Conservation (phyloP, 2,888 invertebrate species). For the Baronia brevicornis region DNA sequence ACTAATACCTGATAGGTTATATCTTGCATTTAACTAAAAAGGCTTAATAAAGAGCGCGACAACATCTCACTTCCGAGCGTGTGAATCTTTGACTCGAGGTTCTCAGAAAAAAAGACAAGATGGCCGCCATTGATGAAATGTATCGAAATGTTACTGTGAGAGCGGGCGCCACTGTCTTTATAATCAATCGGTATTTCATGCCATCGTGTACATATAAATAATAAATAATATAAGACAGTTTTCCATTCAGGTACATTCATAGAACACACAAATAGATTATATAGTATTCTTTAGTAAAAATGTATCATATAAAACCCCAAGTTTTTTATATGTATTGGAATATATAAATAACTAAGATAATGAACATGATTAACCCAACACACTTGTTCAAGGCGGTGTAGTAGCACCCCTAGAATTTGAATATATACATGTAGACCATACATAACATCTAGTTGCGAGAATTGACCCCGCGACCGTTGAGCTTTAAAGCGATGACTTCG, state of each 20-base stretch:
- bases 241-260: constrained; percentile 19
- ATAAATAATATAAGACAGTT: constrained; percentile 9
- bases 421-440: too few species aligned
- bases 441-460: too few species aligned
- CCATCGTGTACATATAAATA: constrained; percentile 18
- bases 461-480: too few species aligned
- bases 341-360: too few species aligned
- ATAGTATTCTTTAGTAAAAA: too few species aligned
- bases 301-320: too few species aligned
- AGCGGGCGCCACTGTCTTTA: constrained; percentile 49
- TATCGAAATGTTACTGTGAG: constrained; percentile 52
- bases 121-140: constrained; percentile 50
- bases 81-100: constrained; percentile 42
- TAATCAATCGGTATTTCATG: constrained; percentile 44
- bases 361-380: too few species aligned
- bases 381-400: too few species aligned
- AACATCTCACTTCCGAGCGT: constrained; percentile 51
- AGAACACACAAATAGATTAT: too few species aligned
- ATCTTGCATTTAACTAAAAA: constrained; percentile 31
- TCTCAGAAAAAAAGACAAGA: constrained; percentile 28
- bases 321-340: too few species aligned
- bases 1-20: constrained; percentile 40
- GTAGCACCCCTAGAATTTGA: too few species aligned
- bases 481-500: too few species aligned
- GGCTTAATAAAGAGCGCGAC: constrained; percentile 33